Base-by-base conservation (phyloP, 2,888 invertebrate genomes). In the Calliopum simillimum region DNA sequence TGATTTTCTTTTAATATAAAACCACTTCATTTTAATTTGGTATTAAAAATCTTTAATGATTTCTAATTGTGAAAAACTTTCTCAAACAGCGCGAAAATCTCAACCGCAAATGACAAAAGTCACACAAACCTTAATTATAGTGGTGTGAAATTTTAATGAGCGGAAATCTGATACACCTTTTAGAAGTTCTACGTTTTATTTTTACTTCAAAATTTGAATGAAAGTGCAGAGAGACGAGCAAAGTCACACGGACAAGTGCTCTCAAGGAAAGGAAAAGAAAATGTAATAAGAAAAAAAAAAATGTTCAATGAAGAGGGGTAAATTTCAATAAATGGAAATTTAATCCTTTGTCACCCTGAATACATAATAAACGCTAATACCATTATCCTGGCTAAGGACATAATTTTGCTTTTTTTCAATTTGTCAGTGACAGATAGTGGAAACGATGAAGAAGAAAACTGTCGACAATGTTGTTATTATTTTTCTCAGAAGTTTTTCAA, bases 121-220 rank as follows among this genome's bases (percentile, higher is more conserved):
- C 58, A 47, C 19, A 47, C 13, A 72, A 41, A 13, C 68, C 49
- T 55, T 67, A 58, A 51, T 21, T 25, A 25, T 51, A 70, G 67
- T 68, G 72, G 74, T 73, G 73, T 67, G 71, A 75, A 74, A 74
- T 76, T 76, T 76, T 76, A 76, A 76, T 76, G 76, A 76, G 76
- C 72, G 71, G 76, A 75, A 76, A 76, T 71, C 56, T 74, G 76
- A 76, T 76, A 76, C 71, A 72, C 74, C 71, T 73, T 74, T 73
- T 74, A 71, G 71, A 61, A 58, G 5, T 55, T 55, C 53, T 59
- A 41, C 5, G 43, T 47, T 62, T 21, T 23, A 19, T 51, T 51
- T 21, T 51, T 21, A n/a, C n/a, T 51, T 21, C 13, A 13, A 23
- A 25, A 8, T 33, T 11, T 13, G 16, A 23, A 63, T 8, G 33